Evolutionary conservation across 2,113 vertebrate species (phyloP).

Genomic region (Osmerus eperlanus): DNA sequence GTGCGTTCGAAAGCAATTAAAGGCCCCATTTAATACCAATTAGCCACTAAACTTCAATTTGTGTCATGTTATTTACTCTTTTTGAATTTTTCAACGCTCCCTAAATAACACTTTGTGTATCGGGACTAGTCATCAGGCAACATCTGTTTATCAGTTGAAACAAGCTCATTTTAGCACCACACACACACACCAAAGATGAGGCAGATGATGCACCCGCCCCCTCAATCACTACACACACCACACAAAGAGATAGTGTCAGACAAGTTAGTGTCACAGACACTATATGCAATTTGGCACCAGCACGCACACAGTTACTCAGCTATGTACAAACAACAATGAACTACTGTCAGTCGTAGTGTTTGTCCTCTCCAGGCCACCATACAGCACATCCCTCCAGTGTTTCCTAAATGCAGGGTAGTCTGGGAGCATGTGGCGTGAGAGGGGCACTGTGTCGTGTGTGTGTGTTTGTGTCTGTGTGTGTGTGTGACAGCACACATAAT

Average conservation of each 20-base stretch:
- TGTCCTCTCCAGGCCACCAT: no score
- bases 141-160: conserved; percentile 43
- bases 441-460: no score
- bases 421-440: no score
- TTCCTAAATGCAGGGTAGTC: no score
- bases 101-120: conserved; percentile 35
- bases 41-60: conserved; percentile 71
- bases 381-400: no score
- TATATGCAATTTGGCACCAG: no score
- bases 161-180: conserved; percentile 12
- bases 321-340: no score
- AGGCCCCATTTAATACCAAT: conserved; percentile 72
- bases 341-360: no score
- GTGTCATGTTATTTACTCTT: conserved; percentile 63
- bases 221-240: conserved; percentile 1
- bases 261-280: neutral
- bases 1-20: conserved; percentile 64
- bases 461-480: no score
- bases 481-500: no score
- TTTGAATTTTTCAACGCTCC: conserved; percentile 48
- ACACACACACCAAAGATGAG: neutral
- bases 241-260: neutral
- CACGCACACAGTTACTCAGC: no score
- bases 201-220: neutral
- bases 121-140: conserved; percentile 33